Evolutionary conservation across 2,888 invertebrate species (phyloP).

Genomic region (Drosophila austrosaltans): DNA sequence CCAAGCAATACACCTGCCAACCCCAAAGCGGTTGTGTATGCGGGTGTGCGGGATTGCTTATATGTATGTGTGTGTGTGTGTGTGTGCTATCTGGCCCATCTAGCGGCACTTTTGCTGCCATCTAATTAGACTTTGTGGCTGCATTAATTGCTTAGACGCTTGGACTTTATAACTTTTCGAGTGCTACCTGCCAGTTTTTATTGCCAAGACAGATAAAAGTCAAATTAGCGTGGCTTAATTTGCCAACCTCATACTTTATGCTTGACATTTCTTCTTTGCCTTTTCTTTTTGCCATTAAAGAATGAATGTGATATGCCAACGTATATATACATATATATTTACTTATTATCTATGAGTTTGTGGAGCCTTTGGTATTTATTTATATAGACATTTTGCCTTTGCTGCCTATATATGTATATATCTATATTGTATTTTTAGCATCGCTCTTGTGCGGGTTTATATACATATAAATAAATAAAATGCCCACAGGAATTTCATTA

Average conservation of each 20-base stretch:
- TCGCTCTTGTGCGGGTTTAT: neutral
- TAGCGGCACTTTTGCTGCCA: conserved; percentile 57
- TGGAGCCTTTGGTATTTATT: neutral
- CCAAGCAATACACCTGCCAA: conserved; percentile 11
- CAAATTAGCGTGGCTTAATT: conserved; percentile 61
- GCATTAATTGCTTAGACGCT: conserved; percentile 66
- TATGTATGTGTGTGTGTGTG: conserved; percentile 4
- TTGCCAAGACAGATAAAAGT: conserved; percentile 51
- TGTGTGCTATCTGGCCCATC: conserved; percentile 62
- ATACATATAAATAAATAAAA: conserved; percentile 59
- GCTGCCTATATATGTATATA: neutral
- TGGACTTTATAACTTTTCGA: conserved; percentile 68
- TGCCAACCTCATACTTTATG: conserved; percentile 19
- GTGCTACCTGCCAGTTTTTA: conserved; percentile 48
- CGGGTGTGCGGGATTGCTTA: conserved; percentile 29
- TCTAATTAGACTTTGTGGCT: conserved; percentile 76
- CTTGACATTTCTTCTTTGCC: conserved; percentile 28
- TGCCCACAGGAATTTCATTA: conserved; percentile 53
- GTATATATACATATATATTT: neutral
- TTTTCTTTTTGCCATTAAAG: neutral
- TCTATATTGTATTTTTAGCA: conserved; percentile 1
- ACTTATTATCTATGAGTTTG: neutral
- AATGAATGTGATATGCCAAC: neutral
- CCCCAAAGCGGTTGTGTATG: conserved; percentile 29
- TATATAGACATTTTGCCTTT: neutral